These are phyloP conservation scores for Lumbricus terrestris DNA, from an alignment of 2,888 invertebrate genomes.

Conservation along the genomic window DNA sequence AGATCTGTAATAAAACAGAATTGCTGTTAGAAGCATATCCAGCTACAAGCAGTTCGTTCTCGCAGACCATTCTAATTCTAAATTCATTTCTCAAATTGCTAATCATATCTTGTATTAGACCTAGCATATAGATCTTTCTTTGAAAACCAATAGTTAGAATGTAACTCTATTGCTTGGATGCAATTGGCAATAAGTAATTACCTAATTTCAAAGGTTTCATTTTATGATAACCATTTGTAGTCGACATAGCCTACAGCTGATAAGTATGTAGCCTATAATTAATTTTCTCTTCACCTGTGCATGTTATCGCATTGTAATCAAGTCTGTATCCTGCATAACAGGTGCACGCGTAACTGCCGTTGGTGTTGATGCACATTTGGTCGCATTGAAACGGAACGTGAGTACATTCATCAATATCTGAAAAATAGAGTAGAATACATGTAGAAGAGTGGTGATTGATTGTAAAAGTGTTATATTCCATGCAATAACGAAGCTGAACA, in stretches of 20 bases:
- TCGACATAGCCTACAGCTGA: background rate
- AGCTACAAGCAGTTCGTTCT: background rate
- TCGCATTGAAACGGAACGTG: background rate
- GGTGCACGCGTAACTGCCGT: background rate
- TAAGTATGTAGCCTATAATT: background rate
- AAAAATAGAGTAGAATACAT: background rate
- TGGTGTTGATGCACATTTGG: background rate
- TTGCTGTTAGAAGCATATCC: background rate
- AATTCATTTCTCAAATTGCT: background rate
- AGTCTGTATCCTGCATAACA: background rate
- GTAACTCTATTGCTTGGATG: background rate
- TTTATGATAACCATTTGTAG: background rate
- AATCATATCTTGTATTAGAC: background rate
- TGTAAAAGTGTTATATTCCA: background rate
- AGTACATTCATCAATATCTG: background rate
- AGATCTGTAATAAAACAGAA: background rate
- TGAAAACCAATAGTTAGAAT: background rate
- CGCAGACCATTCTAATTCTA: background rate
- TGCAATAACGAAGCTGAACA: background rate
- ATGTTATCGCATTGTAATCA: background rate
- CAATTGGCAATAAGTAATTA: background rate
- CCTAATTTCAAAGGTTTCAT: background rate
- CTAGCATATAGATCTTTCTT: background rate
- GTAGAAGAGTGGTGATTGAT: background rate
- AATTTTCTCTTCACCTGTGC: background rate